Conservation (phyloP, 2,888 invertebrate genomes). For the Sphaeridia pumilis region DNA sequence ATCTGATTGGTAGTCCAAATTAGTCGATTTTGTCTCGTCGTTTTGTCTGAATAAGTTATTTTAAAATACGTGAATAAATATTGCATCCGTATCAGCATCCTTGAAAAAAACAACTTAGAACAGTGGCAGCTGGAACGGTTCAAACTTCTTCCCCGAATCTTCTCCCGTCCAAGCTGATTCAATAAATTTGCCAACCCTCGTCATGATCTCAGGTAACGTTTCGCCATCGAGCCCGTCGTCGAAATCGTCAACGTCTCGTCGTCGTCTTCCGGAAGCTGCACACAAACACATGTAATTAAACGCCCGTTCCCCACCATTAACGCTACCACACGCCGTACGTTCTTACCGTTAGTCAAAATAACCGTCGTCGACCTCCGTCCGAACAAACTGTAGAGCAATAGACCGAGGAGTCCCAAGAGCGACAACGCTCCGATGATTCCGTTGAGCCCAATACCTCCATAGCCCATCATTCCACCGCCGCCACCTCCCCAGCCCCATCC, state of each 20-base stretch:
- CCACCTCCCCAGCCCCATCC: not conserved
- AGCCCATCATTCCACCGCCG: not conserved
- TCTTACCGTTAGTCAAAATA: slow-evolving; percentile 8
- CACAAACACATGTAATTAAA: not conserved
- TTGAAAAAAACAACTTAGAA: not conserved
- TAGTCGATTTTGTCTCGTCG: too few species aligned
- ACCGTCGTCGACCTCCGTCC: slow-evolving; percentile 3
- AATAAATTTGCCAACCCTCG: slow-evolving; percentile 10
- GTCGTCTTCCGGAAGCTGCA: slow-evolving; percentile 12
- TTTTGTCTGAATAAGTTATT: too few species aligned
- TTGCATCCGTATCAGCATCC: too few species aligned
- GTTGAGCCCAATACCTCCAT: not conserved
- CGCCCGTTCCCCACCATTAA: not conserved
- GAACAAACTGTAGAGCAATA: not conserved
- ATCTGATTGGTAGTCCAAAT: too few species aligned
- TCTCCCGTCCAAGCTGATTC: slow-evolving; percentile 4
- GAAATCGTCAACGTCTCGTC: slow-evolving; percentile 8
- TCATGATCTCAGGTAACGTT: slow-evolving; percentile 8
- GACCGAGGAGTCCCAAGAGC: not conserved
- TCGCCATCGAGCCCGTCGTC: slow-evolving; percentile 15
- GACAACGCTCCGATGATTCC: slow-evolving; percentile 1
- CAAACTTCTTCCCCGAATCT: not conserved
- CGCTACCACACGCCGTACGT: not conserved
- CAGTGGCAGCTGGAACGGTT: slow-evolving; percentile 6
- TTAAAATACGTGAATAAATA: too few species aligned